Evolutionary conservation across 2,113 vertebrate genomes (phyloP), one percentile per base, ranked within the genome.

Genomic region (Ictalurus furcatus): DNA sequence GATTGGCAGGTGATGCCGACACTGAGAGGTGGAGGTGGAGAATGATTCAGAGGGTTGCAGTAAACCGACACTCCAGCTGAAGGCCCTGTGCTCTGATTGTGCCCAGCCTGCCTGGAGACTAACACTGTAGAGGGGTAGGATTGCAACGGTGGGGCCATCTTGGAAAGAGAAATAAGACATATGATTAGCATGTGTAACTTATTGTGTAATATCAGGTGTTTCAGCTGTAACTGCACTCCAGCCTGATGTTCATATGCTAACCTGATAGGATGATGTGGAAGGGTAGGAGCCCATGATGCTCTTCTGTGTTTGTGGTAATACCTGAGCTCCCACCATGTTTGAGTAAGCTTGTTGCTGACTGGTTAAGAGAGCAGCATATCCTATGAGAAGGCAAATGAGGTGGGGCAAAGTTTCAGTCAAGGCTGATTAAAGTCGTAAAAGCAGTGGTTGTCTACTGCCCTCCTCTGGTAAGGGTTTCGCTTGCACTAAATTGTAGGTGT

Each of bases 11-110:
- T 95, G 52, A 94, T 94, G 40, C 95, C 94, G 58, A 97, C 87
- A 90, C 95, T 90, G 73, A 97, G 94, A 91, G 93, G 95, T 94
- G 94, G 96, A 92, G 97, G 96, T 83, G 96, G 94, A 90, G 95
- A 95, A n/a, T 97, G 96, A 88, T 97, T 95, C 93, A 97, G 96
- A 94, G 98, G 91, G 85, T 95, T 98, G 96, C 97, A 99, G 96
- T 97, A 98, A 59, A 97, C 95, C 86, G 96, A 95, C 93, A 96
- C 95, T 92, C 95, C 96, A 91, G 94, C 94, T 93, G 95, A 93
- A 91, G 96, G 93, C 90, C 96, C 95, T 84, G 96, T 95, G 90
- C 94, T 96, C 95, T 98, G 98, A 91, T 84, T 69, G 76, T 85
- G 90, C 3, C 96, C 96, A 88, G 95, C 95, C 85, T 97, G 96